A percentile compares a stretch with the other conserved stretches of the same genome.
phyloP scores from a whole-genome alignment of 2,113 vertebrate genomes.

The Merops nubicus region DNA sequence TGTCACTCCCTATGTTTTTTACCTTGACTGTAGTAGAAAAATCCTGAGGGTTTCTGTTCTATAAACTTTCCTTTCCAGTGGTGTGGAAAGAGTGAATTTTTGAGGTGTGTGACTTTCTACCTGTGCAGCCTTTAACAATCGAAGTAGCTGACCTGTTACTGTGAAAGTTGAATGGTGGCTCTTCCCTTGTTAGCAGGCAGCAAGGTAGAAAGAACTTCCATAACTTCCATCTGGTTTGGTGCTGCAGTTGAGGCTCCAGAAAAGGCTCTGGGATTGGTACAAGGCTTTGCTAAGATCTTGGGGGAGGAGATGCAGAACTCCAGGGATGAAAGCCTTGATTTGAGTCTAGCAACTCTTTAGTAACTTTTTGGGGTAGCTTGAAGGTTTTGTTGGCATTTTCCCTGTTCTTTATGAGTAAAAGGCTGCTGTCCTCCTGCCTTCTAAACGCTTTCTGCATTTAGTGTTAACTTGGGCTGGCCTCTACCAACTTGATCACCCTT shows the following conservation, averaged over 20 bases:
- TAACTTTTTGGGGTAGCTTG: neutral
- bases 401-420: neutral
- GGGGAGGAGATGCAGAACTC: neutral
- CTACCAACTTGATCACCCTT: neutral
- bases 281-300: neutral
- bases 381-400: neutral
- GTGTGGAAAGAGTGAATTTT: neutral
- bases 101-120: neutral
- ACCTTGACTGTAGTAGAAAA: neutral
- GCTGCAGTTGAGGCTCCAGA: neutral
- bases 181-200: neutral
- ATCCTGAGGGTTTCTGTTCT: neutral
- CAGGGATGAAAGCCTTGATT: neutral
- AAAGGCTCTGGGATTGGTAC: neutral
- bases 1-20: neutral
- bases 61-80: neutral
- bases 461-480: neutral
- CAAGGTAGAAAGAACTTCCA: neutral
- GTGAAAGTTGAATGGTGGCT: neutral
- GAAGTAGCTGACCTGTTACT: neutral
- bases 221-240: neutral
- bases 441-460: too few species aligned
- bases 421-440: too few species aligned
- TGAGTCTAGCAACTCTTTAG: neutral
- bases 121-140: neutral